Conservation (phyloP, 2,888 invertebrate species). For the Elysia crispata region DNA sequence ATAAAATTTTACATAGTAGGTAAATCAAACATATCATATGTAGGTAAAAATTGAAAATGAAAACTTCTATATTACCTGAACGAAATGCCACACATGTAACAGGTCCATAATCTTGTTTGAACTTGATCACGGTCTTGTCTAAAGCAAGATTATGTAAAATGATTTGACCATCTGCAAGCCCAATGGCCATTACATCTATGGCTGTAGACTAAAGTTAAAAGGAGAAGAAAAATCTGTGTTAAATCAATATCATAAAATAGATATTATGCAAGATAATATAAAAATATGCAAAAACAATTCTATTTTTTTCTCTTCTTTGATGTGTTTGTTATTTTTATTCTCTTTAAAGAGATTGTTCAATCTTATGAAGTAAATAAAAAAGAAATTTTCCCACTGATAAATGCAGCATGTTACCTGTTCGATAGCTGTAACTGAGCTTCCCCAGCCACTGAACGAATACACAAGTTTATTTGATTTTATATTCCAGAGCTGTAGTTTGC, state of each 20-base stretch:
- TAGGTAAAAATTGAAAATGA: too few species aligned
- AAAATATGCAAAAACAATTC: too few species aligned
- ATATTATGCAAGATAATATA: too few species aligned
- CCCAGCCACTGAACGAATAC: slow-evolving; percentile 89
- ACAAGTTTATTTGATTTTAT: slow-evolving; percentile 82
- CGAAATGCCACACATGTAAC: slow-evolving; percentile 91
- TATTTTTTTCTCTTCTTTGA: too few species aligned
- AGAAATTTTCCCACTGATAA: background rate
- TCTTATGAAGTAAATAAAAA: background rate
- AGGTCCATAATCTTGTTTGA: slow-evolving; percentile 93
- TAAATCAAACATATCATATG: too few species aligned
- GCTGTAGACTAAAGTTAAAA: slow-evolving; percentile 85
- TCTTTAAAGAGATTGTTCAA: too few species aligned
- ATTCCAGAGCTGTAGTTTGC: slow-evolving; percentile 93
- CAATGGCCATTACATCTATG: slow-evolving; percentile 92
- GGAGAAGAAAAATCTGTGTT: too few species aligned
- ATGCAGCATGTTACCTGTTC: slow-evolving; percentile 81
- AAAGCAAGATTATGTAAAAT: slow-evolving; percentile 91
- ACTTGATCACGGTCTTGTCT: slow-evolving; percentile 89
- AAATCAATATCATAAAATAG: too few species aligned
- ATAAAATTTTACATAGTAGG: too few species aligned
- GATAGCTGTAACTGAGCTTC: slow-evolving; percentile 84
- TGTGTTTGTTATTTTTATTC: too few species aligned
- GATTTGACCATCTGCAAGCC: slow-evolving; percentile 88
- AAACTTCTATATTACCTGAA: slow-evolving; percentile 74